Evolutionary conservation across 2,888 invertebrate genomes (phyloP).

Genomic region (Drosophila sordidula): DNA sequence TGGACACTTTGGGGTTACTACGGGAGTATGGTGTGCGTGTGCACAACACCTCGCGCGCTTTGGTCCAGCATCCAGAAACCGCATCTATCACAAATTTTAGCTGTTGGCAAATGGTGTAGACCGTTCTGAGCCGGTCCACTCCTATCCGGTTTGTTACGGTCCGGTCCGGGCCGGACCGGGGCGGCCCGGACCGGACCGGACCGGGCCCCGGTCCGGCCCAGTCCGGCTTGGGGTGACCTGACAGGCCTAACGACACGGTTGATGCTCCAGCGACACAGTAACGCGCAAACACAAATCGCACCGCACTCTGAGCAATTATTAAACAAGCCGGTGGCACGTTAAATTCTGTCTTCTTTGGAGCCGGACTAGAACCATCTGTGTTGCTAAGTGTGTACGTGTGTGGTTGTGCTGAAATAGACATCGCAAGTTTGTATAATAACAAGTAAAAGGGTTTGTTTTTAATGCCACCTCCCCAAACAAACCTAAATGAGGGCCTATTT

Average conservation of each 20-base stretch:
- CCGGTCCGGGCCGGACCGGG: slow-evolving; percentile 12
- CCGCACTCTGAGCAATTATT: slow-evolving; percentile 78
- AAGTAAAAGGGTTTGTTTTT: slow-evolving; percentile 74
- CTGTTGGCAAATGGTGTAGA: slow-evolving; percentile 60
- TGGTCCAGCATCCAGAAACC: slow-evolving; percentile 75
- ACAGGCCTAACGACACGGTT: slow-evolving; percentile 79
- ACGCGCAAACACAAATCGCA: slow-evolving; percentile 72
- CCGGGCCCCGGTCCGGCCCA: slow-evolving; percentile 32
- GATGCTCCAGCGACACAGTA: slow-evolving; percentile 66
- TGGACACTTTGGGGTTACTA: slow-evolving; percentile 73
- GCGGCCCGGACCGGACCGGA: slow-evolving; percentile 17
- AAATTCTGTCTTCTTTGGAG: slow-evolving; percentile 74
- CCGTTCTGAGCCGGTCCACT: slow-evolving; percentile 45
- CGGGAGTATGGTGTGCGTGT: slow-evolving; percentile 34
- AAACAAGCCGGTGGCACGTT: slow-evolving; percentile 78
- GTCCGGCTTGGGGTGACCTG: slow-evolving; percentile 61
- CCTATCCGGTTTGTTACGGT: slow-evolving; percentile 24
- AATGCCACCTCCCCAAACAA: slow-evolving; percentile 51
- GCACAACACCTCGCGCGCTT: slow-evolving; percentile 70
- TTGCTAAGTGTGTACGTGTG: slow-evolving; percentile 26
- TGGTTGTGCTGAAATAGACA: slow-evolving; percentile 64
- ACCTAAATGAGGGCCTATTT: slow-evolving; percentile 50
- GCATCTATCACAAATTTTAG: slow-evolving; percentile 78
- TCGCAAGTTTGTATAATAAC: slow-evolving; percentile 78
- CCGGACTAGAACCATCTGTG: slow-evolving; percentile 59